Base-by-base conservation (phyloP, 1,140 invertebrate genomes). In the Apis dorsata region DNA sequence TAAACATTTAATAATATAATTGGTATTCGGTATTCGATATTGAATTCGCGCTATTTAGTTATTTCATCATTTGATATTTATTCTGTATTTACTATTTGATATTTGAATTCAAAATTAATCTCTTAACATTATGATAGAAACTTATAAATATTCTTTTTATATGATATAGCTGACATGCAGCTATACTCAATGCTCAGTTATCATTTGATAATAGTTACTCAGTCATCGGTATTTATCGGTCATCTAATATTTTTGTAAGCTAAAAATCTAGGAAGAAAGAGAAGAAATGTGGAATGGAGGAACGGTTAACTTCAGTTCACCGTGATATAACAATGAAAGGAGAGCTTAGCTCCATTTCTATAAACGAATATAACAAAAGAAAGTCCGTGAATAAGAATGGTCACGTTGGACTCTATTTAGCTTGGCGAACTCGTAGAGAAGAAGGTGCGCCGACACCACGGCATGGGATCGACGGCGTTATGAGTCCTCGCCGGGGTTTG, bases 371-470 rank as follows among this genome's bases (percentile, higher is more conserved):
- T 44, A 70, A 70, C 70, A 70, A 79, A 63, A 60, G 57, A 13
- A 21, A 79, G 70, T 60, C 66, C 21, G 49, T 63, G 69, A 74
- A 77, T 49, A 68, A 28, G 12, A 68, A 78, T 49, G 49, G 24
- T 34, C 69, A 65, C 69, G 83, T 66, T 68, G 73, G 66, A n/a
- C 24, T 53, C 73, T 73, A 77, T 81, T 63, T 81, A 81, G 59
- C 49, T 21, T 63, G 34, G 69, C 21, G 49, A 63, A 57, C 53
- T 75, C 66, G 79, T 62, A 77, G 73, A 63, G 71, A 78, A 74
- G 83, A 88, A 88, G 85, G 87, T 71, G 85, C 80, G 85, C 79
- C 82, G 62, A 74, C 69, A 74, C 79, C 34, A 60, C 21, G 59
- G 59, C 74, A 87, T 82, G 81, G 57, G 77, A 80, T 80, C 75